Evolutionary conservation across 2,888 invertebrate genomes (phyloP).

Genomic region (Dryocosmus kuriphilus): DNA sequence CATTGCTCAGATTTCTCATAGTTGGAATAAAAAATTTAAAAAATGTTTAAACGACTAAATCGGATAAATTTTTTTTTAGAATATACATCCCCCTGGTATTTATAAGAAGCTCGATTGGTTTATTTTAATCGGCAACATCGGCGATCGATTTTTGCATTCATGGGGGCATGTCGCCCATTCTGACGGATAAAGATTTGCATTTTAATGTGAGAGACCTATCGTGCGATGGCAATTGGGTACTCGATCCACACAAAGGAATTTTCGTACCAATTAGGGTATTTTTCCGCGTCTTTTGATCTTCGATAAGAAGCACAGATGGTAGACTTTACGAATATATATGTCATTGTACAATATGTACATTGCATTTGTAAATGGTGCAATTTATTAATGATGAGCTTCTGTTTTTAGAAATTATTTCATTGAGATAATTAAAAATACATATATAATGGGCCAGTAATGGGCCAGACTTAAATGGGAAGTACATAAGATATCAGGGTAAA

Average conservation of each 20-base stretch:
- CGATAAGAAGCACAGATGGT: neutral
- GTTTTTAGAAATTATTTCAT: too few relatives aligned
- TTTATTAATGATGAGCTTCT: neutral
- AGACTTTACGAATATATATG: neutral
- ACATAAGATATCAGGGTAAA: neutral
- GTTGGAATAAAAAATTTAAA: too few relatives aligned
- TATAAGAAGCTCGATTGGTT: neutral
- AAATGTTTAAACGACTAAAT: too few relatives aligned
- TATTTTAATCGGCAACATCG: conserved; percentile 1
- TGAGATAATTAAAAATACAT: too few relatives aligned
- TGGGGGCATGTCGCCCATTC: conserved; percentile 46
- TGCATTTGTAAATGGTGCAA: neutral
- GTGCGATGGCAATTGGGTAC: neutral
- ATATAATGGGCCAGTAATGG: too few relatives aligned
- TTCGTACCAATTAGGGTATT: neutral
- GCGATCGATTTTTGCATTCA: conserved; percentile 39
- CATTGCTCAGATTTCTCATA: too few relatives aligned
- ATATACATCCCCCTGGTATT: too few relatives aligned
- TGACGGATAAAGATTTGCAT: conserved; percentile 51
- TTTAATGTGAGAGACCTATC: conserved; percentile 39
- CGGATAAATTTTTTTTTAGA: too few relatives aligned
- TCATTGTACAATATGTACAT: neutral
- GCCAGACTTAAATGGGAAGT: neutral
- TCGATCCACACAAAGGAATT: neutral
- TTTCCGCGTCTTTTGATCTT: neutral